Percentiles rank a stretch among this genome's conserved stretches.
phyloP scores from a whole-genome alignment of 2,888 invertebrate species.

The Temnothorax ravouxi region DNA sequence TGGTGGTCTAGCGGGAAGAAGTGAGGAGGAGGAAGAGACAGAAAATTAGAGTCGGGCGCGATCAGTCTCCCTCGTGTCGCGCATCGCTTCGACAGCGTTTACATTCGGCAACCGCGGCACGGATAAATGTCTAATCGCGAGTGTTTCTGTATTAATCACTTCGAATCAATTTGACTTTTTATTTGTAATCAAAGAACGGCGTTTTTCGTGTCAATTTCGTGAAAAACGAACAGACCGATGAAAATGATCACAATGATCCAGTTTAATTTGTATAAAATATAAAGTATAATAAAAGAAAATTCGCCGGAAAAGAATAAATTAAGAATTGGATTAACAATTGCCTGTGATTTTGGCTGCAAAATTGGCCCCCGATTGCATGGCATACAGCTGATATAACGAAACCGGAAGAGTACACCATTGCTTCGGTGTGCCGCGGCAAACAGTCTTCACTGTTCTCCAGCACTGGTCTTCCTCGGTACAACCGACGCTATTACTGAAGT shows the following conservation, averaged over 20 bases:
- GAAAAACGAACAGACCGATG: neutral
- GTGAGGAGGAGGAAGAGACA: constrained; percentile 60
- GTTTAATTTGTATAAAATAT: constrained; percentile 6
- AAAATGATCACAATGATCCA: neutral
- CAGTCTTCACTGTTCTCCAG: constrained; percentile 64
- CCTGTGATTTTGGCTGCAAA: neutral
- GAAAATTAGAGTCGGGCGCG: constrained; percentile 64
- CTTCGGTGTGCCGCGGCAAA: constrained; percentile 8
- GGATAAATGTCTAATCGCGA: neutral
- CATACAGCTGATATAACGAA: constrained; percentile 3
- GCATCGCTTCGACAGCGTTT: constrained; percentile 63
- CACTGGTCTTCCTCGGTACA: constrained; percentile 58
- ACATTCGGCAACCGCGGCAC: constrained; percentile 42
- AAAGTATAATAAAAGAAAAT: neutral
- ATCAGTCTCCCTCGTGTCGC: constrained; percentile 69
- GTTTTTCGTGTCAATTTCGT: neutral
- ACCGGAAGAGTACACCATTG: constrained; percentile 19
- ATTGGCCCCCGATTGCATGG: neutral
- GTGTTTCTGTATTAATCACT: constrained; percentile 1
- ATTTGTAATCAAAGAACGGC: neutral
- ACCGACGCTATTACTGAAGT: constrained; percentile 70
- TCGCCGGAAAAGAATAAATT: neutral
- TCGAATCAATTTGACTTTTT: neutral
- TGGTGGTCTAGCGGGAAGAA: constrained; percentile 58
- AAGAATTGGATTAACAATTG: neutral